Evolutionary conservation across 2,113 vertebrate genomes (phyloP).

Genomic region (Saiga tatarica): DNA sequence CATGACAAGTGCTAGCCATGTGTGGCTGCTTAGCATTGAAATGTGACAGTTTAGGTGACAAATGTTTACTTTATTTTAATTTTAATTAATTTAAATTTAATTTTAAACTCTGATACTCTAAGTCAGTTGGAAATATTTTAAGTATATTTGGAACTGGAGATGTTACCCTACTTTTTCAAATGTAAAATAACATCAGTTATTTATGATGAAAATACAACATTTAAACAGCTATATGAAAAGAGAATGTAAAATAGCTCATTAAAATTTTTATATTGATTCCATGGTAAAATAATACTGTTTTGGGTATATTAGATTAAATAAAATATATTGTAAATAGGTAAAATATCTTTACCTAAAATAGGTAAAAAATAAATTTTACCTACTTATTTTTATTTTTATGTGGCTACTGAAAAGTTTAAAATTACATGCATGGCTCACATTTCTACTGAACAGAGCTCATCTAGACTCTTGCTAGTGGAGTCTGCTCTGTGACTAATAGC

Average conservation of each 20-base stretch:
- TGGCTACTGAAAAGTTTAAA: background rate
- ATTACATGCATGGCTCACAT: background rate
- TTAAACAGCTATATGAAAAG: background rate
- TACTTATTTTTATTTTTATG: background rate
- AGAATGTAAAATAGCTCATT: background rate
- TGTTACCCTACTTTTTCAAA: background rate
- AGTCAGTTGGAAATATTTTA: background rate
- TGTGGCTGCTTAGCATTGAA: background rate
- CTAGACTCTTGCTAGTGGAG: background rate
- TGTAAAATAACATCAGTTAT: background rate
- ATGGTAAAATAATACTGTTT: background rate
- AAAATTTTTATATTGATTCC: background rate
- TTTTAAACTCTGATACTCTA: background rate
- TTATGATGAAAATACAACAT: background rate
- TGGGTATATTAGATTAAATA: background rate
- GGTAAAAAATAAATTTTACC: background rate
- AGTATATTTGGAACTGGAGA: background rate
- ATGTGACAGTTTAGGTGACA: background rate
- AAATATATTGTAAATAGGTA: background rate
- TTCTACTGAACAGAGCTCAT: background rate
- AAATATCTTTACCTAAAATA: background rate
- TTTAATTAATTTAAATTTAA: background rate
- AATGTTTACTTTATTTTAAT: background rate
- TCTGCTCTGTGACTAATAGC: background rate
- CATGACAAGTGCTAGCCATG: fast-evolving